A percentile compares a stretch with the other conserved stretches of the same genome.
Conservation (phyloP, 2,113 vertebrate species). For the Catagonus wagneri region DNA sequence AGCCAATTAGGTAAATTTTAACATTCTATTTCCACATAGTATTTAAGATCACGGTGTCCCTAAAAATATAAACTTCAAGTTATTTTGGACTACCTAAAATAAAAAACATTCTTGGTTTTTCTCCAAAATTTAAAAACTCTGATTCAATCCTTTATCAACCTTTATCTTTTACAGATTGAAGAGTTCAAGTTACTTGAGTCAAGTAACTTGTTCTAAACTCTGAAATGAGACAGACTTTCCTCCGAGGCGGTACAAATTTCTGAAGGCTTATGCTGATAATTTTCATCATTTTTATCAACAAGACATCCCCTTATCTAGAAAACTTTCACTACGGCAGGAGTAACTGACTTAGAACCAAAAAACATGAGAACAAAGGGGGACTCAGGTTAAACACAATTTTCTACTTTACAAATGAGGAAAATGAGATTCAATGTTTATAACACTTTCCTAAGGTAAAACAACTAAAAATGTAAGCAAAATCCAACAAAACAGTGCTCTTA, state of each 20-base stretch:
- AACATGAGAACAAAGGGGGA: conserved; percentile 33
- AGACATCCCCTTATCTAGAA: conserved; percentile 57
- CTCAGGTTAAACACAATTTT: conserved; percentile 11
- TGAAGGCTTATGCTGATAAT: neutral
- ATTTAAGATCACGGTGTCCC: neutral
- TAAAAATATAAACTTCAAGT: conserved; percentile 34
- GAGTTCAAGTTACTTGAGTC: neutral
- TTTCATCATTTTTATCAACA: conserved; percentile 60
- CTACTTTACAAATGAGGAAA: conserved; percentile 51
- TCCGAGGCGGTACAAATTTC: neutral
- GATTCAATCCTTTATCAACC: neutral
- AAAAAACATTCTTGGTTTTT: conserved; percentile 7
- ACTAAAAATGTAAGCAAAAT: conserved; percentile 29
- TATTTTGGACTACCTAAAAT: neutral
- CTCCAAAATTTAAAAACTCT: conserved; percentile 52
- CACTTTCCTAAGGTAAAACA: neutral
- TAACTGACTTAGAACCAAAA: conserved; percentile 36
- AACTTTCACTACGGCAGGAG: neutral
- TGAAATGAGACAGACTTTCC: neutral
- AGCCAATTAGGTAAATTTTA: conserved; percentile 14
- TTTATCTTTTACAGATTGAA: conserved; percentile 48
- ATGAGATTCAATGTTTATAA: neutral
- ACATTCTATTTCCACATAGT: conserved; percentile 36
- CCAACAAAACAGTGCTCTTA: conserved; percentile 14
- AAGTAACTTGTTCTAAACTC: conserved; percentile 18